phyloP scores from a whole-genome alignment of 1,140 invertebrate species.

The Vanessa tameamea region DNA sequence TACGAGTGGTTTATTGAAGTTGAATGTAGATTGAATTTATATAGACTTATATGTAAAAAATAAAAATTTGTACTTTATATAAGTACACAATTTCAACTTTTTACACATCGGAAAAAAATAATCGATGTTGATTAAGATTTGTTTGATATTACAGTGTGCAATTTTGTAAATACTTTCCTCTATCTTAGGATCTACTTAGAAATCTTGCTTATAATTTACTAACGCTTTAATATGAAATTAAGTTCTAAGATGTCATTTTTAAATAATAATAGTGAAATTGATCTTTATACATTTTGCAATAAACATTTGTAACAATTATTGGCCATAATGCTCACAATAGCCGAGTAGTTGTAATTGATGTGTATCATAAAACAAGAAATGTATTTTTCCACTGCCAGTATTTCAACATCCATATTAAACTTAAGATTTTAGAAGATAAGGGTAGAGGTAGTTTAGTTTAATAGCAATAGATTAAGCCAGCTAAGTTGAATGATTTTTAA shows the following conservation, averaged over 20 bases:
- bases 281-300: constrained; percentile 20
- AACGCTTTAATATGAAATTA: constrained; percentile 39
- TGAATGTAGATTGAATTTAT: constrained; percentile 11
- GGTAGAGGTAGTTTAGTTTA: constrained; percentile 59
- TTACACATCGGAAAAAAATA: constrained; percentile 25
- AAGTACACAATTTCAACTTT: constrained; percentile 25
- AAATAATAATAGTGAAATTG: constrained; percentile 2
- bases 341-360: constrained; percentile 39
- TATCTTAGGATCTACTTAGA: constrained; percentile 25
- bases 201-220: constrained; percentile 38
- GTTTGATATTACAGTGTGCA: constrained; percentile 51
- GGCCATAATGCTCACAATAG: constrained; percentile 33
- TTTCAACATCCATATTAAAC: constrained; percentile 74
- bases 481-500: constrained; percentile 80
- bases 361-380: constrained; percentile 59
- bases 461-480: constrained; percentile 56
- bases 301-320: constrained; percentile 23
- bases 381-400: constrained; percentile 82
- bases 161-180: constrained; percentile 57
- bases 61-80: neutral
- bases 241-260: constrained; percentile 16
- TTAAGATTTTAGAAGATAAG: constrained; percentile 58
- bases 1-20: neutral
- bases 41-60: constrained; percentile 3
- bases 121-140: constrained; percentile 26